Evolutionary conservation across 1,140 invertebrate genomes (phyloP).

Genomic region (Paramacrobiotus metropolitanus): DNA sequence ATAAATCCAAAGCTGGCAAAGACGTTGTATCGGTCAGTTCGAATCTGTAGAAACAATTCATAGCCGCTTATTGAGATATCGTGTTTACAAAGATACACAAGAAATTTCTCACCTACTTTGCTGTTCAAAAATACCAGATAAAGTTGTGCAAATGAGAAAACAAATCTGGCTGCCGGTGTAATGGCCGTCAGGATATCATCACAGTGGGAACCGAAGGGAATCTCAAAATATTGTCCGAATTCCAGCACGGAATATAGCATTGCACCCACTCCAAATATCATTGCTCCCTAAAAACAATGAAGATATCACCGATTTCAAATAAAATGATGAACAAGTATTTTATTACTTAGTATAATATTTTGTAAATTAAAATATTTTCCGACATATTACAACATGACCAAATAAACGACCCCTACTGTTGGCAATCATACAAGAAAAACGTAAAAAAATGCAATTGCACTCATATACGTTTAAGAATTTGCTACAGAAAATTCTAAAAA

Average conservation of each 20-base stretch:
- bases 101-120: slow-evolving; percentile 27
- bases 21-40: slow-evolving; percentile 31
- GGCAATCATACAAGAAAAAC: no score
- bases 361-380: no score
- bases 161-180: slow-evolving; percentile 62
- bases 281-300: no score
- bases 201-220: slow-evolving; percentile 40
- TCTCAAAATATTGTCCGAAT: slow-evolving; percentile 73
- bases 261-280: slow-evolving; percentile 57
- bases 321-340: no score
- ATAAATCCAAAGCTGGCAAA: slow-evolving; percentile 67
- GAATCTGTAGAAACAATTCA: neutral
- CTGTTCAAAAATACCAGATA: slow-evolving; percentile 88
- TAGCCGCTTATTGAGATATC: neutral
- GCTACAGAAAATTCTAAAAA: no score
- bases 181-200: slow-evolving; percentile 59
- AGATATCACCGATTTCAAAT: no score
- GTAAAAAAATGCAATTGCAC: no score
- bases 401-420: no score
- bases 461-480: no score
- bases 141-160: slow-evolving; percentile 82
- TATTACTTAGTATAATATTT: no score
- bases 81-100: neutral
- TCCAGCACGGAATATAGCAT: slow-evolving; percentile 85
- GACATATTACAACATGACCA: no score